phyloP scores from a whole-genome alignment of 2,888 invertebrate species.

The Diploptera punctata region DNA sequence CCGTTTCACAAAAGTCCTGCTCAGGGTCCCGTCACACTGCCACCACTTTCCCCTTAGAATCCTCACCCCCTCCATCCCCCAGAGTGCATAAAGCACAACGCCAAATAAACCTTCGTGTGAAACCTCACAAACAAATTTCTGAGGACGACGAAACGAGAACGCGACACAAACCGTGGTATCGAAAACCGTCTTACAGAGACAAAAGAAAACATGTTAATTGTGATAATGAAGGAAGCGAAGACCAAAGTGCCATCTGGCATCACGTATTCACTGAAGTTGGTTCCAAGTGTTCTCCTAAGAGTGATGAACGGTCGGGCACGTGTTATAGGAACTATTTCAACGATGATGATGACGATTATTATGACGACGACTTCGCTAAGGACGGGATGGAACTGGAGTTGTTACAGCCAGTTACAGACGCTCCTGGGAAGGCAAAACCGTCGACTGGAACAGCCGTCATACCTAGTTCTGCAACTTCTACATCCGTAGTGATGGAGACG shows the following conservation, averaged over 20 bases:
- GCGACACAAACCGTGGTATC: slow-evolving; percentile 1
- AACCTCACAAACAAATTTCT: not conserved
- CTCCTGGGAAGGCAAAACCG: not conserved
- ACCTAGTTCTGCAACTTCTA: slow-evolving; percentile 26
- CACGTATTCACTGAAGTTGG: slow-evolving; percentile 26
- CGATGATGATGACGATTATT: not conserved
- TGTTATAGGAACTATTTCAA: slow-evolving; percentile 12
- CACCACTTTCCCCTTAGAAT: slow-evolving; percentile 11
- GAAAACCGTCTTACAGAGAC: not conserved
- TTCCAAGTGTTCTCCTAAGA: not conserved
- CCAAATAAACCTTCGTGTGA: not conserved
- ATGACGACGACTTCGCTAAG: slow-evolving; percentile 10
- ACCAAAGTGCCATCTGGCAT: slow-evolving; percentile 29
- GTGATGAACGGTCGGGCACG: not conserved
- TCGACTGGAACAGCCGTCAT: not conserved
- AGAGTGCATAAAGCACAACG: not conserved
- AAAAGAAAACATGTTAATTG: not conserved
- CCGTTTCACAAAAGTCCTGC: slow-evolving; percentile 4
- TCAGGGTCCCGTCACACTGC: slow-evolving; percentile 24
- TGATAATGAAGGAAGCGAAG: not conserved
- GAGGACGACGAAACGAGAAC: slow-evolving; percentile 7
- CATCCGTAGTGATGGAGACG: slow-evolving; percentile 33
- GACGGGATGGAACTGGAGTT: slow-evolving; percentile 31
- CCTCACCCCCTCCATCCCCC: slow-evolving; percentile 1
- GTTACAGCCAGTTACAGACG: slow-evolving; percentile 20